Evolutionary conservation across 2,113 vertebrate genomes (phyloP).

Genomic region (Macroglossus sobrinus): DNA sequence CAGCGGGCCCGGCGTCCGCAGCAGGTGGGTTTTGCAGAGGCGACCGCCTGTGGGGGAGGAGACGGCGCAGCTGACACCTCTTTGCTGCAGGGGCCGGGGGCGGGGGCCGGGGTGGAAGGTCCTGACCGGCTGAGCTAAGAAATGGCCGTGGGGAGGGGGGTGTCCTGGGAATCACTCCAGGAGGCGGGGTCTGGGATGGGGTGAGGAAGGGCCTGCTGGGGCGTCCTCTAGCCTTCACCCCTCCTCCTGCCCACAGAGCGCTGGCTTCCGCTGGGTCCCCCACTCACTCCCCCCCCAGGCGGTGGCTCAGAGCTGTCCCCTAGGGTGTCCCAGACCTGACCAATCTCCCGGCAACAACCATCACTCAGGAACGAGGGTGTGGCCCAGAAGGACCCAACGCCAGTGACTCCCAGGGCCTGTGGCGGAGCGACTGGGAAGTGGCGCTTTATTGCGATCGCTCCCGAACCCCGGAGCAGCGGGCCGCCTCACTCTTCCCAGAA

Average conservation of each 20-base stretch:
- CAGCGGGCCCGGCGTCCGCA: fast-evolving
- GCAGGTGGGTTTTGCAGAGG: neutral
- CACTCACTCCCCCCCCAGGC: neutral
- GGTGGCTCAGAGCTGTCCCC: neutral
- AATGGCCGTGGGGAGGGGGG: fast-evolving
- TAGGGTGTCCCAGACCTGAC: neutral
- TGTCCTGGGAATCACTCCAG: fast-evolving
- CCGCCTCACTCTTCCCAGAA: neutral
- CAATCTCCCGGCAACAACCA: neutral
- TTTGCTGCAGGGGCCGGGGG: neutral
- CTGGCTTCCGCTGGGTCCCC: neutral
- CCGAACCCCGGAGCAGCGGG: neutral
- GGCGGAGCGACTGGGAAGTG: fast-evolving
- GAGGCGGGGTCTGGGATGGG: neutral
- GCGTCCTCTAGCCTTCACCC: neutral
- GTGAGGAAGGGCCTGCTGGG: too few relatives aligned
- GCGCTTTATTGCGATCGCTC: fast-evolving
- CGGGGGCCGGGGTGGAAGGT: fast-evolving
- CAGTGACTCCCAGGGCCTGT: neutral
- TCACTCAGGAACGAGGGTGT: neutral
- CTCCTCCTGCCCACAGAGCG: neutral
- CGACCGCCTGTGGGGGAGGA: fast-evolving
- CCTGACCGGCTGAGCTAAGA: fast-evolving
- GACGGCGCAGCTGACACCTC: neutral
- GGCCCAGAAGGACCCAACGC: neutral